Evolutionary conservation across 2,888 invertebrate genomes (phyloP), one percentile per base, ranked within the genome.

Genomic region (Dastarcus helophoroides): DNA sequence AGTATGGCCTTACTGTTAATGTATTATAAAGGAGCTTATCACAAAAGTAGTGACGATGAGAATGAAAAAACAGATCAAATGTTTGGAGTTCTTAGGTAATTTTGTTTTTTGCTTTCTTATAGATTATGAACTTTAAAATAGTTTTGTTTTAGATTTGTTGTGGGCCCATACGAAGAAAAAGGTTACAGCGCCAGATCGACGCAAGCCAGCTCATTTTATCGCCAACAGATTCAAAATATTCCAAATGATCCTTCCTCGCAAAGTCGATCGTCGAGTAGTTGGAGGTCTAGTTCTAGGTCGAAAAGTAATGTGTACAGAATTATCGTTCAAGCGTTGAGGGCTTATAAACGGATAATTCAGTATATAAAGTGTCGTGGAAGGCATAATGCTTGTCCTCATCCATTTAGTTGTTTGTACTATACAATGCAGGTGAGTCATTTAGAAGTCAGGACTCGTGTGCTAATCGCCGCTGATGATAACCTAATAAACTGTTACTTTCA

Each of bases 111-210:
- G 8, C n/a, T 35, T 13, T 7, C 11, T 8, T 14, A 5, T 14
- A 10, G 14, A 22, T 14, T 22, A 7, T 22, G 6, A 29, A 30
- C 11, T 22, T 14, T 22, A 4, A 15, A 30, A n/a, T 15, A 13
- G 11, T 8, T 11, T 16, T 28, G 11, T 42, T 48, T 33, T 33
- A 72, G 71, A 46, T 69, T 76, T 51, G 65, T 76, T 40, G 65
- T 76, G 42, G 77, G 77, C 19, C 67, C 68, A 13, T 63, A 68
- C 40, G 79, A 79, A 54, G 73, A 73, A 41, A 53, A 58, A 33
- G 58, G 58, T 30, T 60, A 56, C 38, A 43, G 37, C 17, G 40
- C 45, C 6, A 47, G 52, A 29, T 46, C 55, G 22, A 51, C 47
- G 31, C 44, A 51, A 43, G 43, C 50, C 2, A 53, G 47, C 27